Percentiles rank a stretch among this genome's conserved stretches.
These are phyloP conservation scores for Zaprionus ghesquierei DNA, from an alignment of 1,140 invertebrate genomes.

Conservation along the genomic window DNA sequence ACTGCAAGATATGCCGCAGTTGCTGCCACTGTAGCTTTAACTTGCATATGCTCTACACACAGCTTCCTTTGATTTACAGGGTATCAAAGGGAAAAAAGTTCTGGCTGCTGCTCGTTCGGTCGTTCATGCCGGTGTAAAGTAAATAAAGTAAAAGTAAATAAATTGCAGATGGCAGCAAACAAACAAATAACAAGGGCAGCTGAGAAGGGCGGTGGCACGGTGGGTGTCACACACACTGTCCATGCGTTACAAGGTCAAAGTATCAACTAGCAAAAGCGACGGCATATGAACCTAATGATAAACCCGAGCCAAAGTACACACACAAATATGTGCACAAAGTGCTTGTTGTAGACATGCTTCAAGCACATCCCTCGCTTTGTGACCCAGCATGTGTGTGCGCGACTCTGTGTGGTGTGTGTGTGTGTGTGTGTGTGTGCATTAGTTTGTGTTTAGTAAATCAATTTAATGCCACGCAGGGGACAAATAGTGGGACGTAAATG, in stretches of 20 bases:
- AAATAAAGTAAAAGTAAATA: slow-evolving; percentile 60
- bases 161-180: slow-evolving; percentile 69
- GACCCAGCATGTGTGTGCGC: slow-evolving; percentile 26
- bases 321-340: slow-evolving; percentile 9
- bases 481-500: slow-evolving; percentile 9
- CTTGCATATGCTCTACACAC: background rate
- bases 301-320: slow-evolving; percentile 34
- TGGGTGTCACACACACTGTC: background rate
- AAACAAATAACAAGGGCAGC: slow-evolving; percentile 22
- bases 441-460: slow-evolving; percentile 70
- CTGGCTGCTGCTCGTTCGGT: background rate
- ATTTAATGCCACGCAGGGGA: slow-evolving; percentile 64
- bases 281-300: slow-evolving; percentile 72
- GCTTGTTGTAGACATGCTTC: slow-evolving; percentile 24
- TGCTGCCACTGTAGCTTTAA: background rate
- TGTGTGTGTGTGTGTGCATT: slow-evolving; percentile 53
- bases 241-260: slow-evolving; percentile 68
- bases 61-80: background rate
- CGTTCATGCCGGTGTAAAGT: slow-evolving; percentile 55
- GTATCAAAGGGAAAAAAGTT: slow-evolving; percentile 10
- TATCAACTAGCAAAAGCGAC: slow-evolving; percentile 62
- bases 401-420: slow-evolving; percentile 10
- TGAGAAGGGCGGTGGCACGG: background rate
- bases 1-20: background rate
- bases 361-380: slow-evolving; percentile 22